These are phyloP conservation scores for Lepidurus packardi DNA, from an alignment of 1,140 invertebrate genomes.

Conservation along the genomic window DNA sequence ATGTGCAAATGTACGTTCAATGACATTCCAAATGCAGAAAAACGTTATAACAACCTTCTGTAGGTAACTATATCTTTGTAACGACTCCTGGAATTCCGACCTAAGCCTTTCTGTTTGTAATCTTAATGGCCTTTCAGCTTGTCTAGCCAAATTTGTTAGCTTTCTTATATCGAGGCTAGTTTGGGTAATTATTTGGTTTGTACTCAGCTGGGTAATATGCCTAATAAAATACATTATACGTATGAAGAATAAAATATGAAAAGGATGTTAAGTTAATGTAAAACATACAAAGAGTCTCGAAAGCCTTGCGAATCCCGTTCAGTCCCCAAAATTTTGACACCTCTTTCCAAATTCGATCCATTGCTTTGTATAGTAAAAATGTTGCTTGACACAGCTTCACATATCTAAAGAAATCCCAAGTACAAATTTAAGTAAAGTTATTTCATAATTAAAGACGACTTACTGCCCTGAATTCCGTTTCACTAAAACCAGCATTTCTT, in stretches of 20 bases:
- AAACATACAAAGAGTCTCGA: constrained; percentile 59
- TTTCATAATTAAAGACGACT: background rate
- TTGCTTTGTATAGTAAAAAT: constrained; percentile 68
- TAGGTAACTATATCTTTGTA: constrained; percentile 66
- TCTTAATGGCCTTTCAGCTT: constrained; percentile 68
- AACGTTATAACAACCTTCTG: constrained; percentile 61
- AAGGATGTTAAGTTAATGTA: constrained; percentile 32
- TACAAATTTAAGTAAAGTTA: background rate
- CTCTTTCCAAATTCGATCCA: constrained; percentile 62
- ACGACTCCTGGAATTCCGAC: constrained; percentile 68
- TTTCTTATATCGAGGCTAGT: constrained; percentile 66
- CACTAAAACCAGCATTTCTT: background rate
- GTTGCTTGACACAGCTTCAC: constrained; percentile 61
- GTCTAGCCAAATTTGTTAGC: constrained; percentile 57
- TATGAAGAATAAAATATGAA: constrained; percentile 33
- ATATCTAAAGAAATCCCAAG: constrained; percentile 37
- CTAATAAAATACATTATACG: constrained; percentile 48
- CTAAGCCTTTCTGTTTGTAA: constrained; percentile 74
- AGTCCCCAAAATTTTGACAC: constrained; percentile 68
- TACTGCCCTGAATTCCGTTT: background rate
- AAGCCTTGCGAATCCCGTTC: constrained; percentile 61
- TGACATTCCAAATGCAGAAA: constrained; percentile 31
- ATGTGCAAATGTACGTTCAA: constrained; percentile 30
- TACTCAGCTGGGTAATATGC: constrained; percentile 68
- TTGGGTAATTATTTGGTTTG: constrained; percentile 65